Conservation (phyloP, 2,797 vertebrate species). For the Amniataba percoides region DNA sequence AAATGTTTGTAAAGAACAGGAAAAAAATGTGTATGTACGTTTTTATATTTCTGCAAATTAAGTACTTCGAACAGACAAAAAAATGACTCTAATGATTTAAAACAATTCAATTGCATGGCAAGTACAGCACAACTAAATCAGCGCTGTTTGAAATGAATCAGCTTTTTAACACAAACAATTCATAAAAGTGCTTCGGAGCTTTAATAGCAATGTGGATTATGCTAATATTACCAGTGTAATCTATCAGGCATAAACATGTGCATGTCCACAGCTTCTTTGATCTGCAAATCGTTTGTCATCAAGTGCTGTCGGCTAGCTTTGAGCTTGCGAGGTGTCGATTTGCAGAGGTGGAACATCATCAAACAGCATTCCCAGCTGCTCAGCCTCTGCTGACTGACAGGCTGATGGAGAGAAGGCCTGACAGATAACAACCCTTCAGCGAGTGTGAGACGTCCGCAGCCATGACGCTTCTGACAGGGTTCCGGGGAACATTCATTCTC, state of each 20-base stretch:
- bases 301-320: constrained; percentile 23
- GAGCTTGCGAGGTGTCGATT: constrained; percentile 46
- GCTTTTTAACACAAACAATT: not conserved
- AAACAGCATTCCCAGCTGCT: constrained; percentile 74
- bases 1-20: not conserved
- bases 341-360: constrained; percentile 37
- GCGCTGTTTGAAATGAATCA: not conserved
- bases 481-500: not conserved
- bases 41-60: not conserved
- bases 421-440: constrained; percentile 27
- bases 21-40: not conserved
- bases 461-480: constrained; percentile 29
- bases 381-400: constrained; percentile 40
- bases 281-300: constrained; percentile 46
- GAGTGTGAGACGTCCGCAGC: not conserved
- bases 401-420: constrained; percentile 8
- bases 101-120: not conserved
- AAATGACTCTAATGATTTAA: not conserved
- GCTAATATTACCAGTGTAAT: not conserved
- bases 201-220: not conserved
- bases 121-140: not conserved
- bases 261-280: constrained; percentile 17
- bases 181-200: not conserved
- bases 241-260: not conserved
- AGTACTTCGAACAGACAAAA: not conserved